These are phyloP conservation scores for Pseudotriccus pelzelni DNA, from an alignment of 2,797 vertebrate species.

Conservation along the genomic window DNA sequence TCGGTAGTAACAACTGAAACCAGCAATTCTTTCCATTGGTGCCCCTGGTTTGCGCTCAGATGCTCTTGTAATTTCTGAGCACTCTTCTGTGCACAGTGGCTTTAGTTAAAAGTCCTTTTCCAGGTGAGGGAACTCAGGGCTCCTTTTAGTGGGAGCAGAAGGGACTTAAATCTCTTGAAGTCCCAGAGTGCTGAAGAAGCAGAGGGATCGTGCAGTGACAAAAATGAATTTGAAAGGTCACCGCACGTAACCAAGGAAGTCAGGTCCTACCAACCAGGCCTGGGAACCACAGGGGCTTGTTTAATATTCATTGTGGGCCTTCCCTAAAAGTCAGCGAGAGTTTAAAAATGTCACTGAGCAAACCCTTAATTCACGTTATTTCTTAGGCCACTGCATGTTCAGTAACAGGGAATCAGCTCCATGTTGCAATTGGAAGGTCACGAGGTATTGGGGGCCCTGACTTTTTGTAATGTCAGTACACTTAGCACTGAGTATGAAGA, in stretches of 20 bases:
- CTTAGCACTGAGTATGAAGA: neutral
- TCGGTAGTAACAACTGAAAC: neutral
- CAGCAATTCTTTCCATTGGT: neutral
- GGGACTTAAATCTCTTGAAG: neutral
- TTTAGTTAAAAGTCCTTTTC: slow-evolving; percentile 4
- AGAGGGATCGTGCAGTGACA: neutral
- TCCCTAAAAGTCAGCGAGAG: slow-evolving; percentile 8
- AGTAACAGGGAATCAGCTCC: neutral
- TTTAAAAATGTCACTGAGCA: slow-evolving; percentile 56
- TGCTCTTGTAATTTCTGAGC: neutral
- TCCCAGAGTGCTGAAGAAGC: neutral
- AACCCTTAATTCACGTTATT: neutral
- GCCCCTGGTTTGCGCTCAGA: neutral
- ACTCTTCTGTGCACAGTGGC: neutral
- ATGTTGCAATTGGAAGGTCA: neutral
- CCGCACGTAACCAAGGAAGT: neutral
- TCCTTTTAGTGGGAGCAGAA: neutral
- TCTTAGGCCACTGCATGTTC: neutral
- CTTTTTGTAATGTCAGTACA: neutral
- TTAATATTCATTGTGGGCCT: slow-evolving; percentile 30
- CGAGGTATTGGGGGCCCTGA: rapidly evolving
- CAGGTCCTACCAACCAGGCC: neutral
- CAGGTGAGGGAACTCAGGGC: neutral
- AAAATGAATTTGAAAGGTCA: slow-evolving; percentile 22
- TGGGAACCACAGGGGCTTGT: neutral